Conservation (phyloP, 2,113 vertebrate species). For the Tragelaphus scriptus region DNA sequence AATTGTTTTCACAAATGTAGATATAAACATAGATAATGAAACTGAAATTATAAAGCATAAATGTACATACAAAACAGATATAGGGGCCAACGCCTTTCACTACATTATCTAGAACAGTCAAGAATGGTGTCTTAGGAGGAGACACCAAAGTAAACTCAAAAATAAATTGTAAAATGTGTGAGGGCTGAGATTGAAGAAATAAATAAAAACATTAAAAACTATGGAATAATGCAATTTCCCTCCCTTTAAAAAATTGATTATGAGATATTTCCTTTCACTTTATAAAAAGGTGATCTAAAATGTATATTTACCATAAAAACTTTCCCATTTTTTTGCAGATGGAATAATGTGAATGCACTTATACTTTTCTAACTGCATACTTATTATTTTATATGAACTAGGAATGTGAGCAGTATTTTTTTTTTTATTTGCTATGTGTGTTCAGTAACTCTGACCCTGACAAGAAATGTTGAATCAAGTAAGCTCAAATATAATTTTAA, state of each 20-base stretch:
- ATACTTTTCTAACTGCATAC: background rate
- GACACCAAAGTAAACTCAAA: background rate
- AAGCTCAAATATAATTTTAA: background rate
- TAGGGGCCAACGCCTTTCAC: rapidly evolving
- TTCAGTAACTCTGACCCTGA: background rate
- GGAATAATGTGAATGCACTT: background rate
- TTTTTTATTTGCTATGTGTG: background rate
- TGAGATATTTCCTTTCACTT: background rate
- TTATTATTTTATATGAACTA: background rate
- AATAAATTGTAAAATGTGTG: background rate
- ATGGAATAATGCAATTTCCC: background rate
- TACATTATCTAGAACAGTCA: background rate
- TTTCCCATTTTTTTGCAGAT: background rate
- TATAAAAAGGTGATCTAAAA: background rate
- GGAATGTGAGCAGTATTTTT: background rate
- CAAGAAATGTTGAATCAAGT: background rate
- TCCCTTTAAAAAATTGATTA: background rate
- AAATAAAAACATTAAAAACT: background rate
- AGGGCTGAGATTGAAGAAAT: background rate
- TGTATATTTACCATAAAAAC: background rate
- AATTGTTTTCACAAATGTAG: background rate
- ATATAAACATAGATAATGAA: background rate
- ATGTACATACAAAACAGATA: background rate
- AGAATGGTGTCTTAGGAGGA: background rate
- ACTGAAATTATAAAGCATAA: background rate